Percentiles rank a stretch among this genome's conserved stretches.
These are phyloP conservation scores for Podocnemis expansa DNA, from an alignment of 2,113 vertebrate genomes.

Conservation along the genomic window DNA sequence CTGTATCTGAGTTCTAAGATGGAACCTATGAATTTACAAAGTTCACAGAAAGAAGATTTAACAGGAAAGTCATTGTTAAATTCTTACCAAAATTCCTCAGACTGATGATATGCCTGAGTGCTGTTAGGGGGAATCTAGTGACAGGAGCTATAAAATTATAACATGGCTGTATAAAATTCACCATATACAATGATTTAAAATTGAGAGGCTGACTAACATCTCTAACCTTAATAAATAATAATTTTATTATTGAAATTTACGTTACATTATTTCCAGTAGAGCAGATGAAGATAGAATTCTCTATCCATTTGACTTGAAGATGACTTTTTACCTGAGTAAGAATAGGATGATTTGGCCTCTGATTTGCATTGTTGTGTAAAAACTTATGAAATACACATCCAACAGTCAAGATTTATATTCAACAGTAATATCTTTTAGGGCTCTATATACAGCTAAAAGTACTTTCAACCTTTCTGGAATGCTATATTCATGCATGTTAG, in stretches of 20 bases:
- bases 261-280: background rate
- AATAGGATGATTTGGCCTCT: background rate
- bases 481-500: background rate
- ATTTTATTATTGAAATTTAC: background rate
- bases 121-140: background rate
- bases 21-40: background rate
- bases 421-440: background rate
- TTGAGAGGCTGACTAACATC: background rate
- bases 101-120: background rate
- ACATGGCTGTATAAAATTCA: background rate
- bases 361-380: background rate
- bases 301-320: background rate
- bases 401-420: background rate
- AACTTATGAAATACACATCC: background rate
- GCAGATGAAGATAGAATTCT: background rate
- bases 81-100: fast-evolving
- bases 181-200: background rate
- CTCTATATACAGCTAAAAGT: background rate
- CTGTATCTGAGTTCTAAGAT: background rate
- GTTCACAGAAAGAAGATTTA: background rate
- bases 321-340: background rate
- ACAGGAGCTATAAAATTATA: background rate
- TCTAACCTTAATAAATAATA: background rate
- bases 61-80: background rate
- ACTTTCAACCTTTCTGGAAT: background rate